phyloP scores from a whole-genome alignment of 1,140 invertebrate species.

The Magallana ariakensis region DNA sequence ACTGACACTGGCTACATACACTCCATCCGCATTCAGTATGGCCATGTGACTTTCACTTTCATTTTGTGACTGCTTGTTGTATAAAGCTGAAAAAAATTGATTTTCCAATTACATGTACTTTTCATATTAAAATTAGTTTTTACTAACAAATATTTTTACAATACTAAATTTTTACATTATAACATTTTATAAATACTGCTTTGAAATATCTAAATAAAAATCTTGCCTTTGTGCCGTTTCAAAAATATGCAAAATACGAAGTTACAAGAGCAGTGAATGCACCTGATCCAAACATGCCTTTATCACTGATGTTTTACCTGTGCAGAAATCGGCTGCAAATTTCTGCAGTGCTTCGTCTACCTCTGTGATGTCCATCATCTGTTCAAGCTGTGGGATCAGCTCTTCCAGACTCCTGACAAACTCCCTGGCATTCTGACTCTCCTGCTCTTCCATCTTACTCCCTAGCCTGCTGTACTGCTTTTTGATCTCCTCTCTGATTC shows the following conservation, averaged over 20 bases:
- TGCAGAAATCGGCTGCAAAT: constrained; percentile 94
- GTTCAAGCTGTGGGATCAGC: constrained; percentile 86
- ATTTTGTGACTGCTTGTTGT: constrained; percentile 43
- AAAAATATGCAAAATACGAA: too few relatives aligned
- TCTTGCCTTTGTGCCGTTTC: neutral
- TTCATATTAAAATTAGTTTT: neutral
- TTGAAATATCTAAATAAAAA: neutral
- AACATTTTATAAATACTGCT: neutral
- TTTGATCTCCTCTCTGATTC: constrained; percentile 45
- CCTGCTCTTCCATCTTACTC: constrained; percentile 81
- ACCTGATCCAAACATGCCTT: neutral
- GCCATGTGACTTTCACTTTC: constrained; percentile 48
- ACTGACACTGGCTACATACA: constrained; percentile 93
- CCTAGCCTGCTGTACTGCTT: constrained; percentile 54
- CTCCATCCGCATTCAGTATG: constrained; percentile 96
- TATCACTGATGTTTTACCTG: constrained; percentile 82
- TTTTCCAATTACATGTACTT: neutral
- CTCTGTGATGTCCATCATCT: constrained; percentile 88
- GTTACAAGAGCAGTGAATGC: too few relatives aligned
- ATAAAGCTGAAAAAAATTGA: constrained; percentile 39
- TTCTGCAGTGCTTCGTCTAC: constrained; percentile 94
- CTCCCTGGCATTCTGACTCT: constrained; percentile 88
- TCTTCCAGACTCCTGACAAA: constrained; percentile 87
- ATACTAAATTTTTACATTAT: neutral
- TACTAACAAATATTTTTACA: neutral